Base-by-base conservation (phyloP, 1,140 invertebrate genomes). In the Drosophila dunni region DNA sequence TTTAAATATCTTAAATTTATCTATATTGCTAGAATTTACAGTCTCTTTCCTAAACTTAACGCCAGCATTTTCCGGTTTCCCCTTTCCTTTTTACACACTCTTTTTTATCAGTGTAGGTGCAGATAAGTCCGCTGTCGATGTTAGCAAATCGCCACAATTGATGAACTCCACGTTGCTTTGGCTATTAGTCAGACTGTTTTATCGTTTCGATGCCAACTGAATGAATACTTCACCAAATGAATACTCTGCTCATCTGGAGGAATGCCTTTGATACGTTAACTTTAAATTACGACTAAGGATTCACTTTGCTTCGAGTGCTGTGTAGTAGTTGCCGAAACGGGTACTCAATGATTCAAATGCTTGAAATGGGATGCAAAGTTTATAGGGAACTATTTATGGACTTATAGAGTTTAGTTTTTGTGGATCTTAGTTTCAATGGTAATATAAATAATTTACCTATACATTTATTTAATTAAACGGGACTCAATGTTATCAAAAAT, bases 81-180 rank as follows among this genome's bases (percentile, higher is more conserved):
- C 0, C 4, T 29, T 3, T 4, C 6, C 24, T 29, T 4, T 29
- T 29, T 5, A 29, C 24, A 29, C 5, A 29, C 24, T 5, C 3
- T 2, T 29, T 29, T 29, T 29, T 29, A 29, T 0, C 24, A 29
- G 24, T 29, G 24, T 29, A 10, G 51, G 6, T 61, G n/a, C n/a
- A 42, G 58, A 29, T 33, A 34, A 51, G 48, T 1, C 34, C 15
- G 51, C 9, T 38, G 46, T 62, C 20, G 40, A 45, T 46, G 65
- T 33, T 15, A 24, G 29, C 33, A 48, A 53, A 54, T 40, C 17
- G 38, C 69, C 75, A 64, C 75, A 76, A 85, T 79, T 85, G 82
- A 88, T 85, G 75, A 69, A 73, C 75, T 61, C 48, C 67, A 67
- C 64, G 63, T 78, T 64, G 45, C 54, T 24, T 13, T 56, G 36